phyloP scores from a whole-genome alignment of 1,140 invertebrate species.

The Drosophila lowei region DNA sequence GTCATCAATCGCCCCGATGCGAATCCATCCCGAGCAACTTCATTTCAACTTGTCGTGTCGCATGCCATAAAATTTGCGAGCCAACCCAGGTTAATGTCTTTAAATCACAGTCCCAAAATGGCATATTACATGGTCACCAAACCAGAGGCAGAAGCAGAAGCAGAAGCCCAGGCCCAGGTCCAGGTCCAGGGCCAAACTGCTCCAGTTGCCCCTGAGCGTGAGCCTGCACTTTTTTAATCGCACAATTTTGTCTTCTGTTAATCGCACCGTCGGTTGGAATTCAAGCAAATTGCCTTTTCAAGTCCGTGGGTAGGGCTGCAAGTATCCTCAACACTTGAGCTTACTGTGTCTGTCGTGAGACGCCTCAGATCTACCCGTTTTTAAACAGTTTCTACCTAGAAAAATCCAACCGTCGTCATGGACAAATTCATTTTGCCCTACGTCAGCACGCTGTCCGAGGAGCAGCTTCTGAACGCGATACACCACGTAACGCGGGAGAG shows the following conservation, averaged over 20 bases:
- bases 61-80: slow-evolving; percentile 43
- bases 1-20: slow-evolving; percentile 24
- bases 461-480: no score
- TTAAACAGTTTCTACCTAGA: no score
- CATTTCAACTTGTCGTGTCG: slow-evolving; percentile 28
- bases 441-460: no score
- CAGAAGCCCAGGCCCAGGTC: no score
- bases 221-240: slow-evolving; percentile 76
- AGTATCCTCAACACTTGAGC: no score
- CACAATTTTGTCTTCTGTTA: slow-evolving; percentile 73
- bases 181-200: slow-evolving; percentile 48
- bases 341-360: no score
- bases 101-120: slow-evolving; percentile 72
- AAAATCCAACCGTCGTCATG: no score
- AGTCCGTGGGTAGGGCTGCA: slow-evolving; percentile 5
- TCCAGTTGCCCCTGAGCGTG: slow-evolving; percentile 74
- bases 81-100: slow-evolving; percentile 65
- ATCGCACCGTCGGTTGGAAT: slow-evolving; percentile 12
- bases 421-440: no score
- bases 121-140: slow-evolving; percentile 57
- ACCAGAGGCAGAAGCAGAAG: background rate
- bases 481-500: no score
- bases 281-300: slow-evolving; percentile 1
- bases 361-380: no score
- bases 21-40: slow-evolving; percentile 8